Evolutionary conservation across 2,888 invertebrate genomes (phyloP), one percentile per base, ranked within the genome.

Genomic region (Ennomos quercinarius): DNA sequence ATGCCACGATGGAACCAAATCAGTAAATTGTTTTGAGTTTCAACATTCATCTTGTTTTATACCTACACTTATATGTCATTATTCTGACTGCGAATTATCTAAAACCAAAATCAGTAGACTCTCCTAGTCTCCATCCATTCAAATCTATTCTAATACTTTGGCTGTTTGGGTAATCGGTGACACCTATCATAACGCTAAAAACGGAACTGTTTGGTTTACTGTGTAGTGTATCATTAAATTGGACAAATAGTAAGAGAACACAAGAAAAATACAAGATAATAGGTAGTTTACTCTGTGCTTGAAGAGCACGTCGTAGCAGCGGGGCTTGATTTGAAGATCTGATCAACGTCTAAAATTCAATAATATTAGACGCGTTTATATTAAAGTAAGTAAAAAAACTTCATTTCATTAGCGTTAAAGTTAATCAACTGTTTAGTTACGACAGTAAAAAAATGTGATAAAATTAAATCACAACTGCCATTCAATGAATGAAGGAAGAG

Each of bases 351-450:
- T 48, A 53, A 50, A 27, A 6, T 27, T 27, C 27, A 27, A 27
- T 27, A 27, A 27, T 27, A 27, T 27, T 27, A 27, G 27, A 27
- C 27, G 27, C 27, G 27, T 27, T 27, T 27, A 27, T 27, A 50
- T 58, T 54, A 54, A 49, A 50, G 86, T 17, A 66, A 78, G 77
- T 52, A 61, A 67, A 66, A 66, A 72, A 77, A 78, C n/a, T n/a
- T n/a, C n/a, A n/a, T 68, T 74, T 73, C 73, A 82, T 84, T 82
- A 85, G 78, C 80, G 68, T 78, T 77, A 79, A 75, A 85, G 88
- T 89, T 89, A 88, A 87, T 87, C 74, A 82, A 86, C 86, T 86
- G 81, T 87, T 89, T 89, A 89, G 90, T 90, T 82, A 90, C 89
- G 86, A 89, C 81, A 86, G 86, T 87, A 87, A 84, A 79, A 74